Conservation (phyloP, 53 echinoderm and acorn worm species). For the Apostichopus leukothele region DNA sequence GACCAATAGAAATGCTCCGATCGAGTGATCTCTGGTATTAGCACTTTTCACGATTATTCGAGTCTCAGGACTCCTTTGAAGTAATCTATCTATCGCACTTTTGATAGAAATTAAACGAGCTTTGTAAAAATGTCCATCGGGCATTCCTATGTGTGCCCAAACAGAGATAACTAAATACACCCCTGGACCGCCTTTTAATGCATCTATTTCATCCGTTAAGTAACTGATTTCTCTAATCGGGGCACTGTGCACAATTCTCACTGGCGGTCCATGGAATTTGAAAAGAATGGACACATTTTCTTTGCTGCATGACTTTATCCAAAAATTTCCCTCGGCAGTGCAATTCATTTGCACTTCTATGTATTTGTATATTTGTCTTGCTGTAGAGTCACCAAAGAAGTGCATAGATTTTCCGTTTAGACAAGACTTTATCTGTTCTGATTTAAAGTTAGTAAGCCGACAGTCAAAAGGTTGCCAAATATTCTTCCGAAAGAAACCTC, state of each 20-base stretch:
- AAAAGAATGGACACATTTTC: slow-evolving; percentile 9
- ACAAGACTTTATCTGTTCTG: slow-evolving; percentile 4
- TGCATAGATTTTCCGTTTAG: slow-evolving; percentile 31
- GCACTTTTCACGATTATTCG: slow-evolving; percentile 33
- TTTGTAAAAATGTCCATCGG: slow-evolving; percentile 24
- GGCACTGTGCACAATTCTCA: slow-evolving; percentile 1
- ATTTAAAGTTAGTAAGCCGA: neutral
- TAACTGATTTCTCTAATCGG: slow-evolving; percentile 19
- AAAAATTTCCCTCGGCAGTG: neutral
- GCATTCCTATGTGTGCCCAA: slow-evolving; percentile 46
- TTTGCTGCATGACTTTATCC: neutral
- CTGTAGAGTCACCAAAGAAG: slow-evolving; percentile 52
- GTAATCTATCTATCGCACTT: slow-evolving; percentile 25
- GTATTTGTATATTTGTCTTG: slow-evolving; percentile 43
- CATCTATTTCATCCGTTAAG: slow-evolving; percentile 45
- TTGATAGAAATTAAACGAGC: slow-evolving; percentile 13
- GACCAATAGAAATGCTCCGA: neutral
- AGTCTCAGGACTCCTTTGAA: slow-evolving; percentile 30
- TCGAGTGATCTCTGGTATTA: slow-evolving; percentile 37
- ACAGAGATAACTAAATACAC: slow-evolving; percentile 31
- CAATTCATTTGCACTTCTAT: neutral
- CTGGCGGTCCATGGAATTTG: slow-evolving; percentile 42
- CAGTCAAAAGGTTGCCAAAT: neutral
- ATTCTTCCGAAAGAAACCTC: neutral
- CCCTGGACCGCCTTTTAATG: neutral